Percentiles rank a stretch among this genome's conserved stretches.
These are phyloP conservation scores for Lemur catta DNA, from an alignment of 2,797 vertebrate genomes.

Conservation along the genomic window DNA sequence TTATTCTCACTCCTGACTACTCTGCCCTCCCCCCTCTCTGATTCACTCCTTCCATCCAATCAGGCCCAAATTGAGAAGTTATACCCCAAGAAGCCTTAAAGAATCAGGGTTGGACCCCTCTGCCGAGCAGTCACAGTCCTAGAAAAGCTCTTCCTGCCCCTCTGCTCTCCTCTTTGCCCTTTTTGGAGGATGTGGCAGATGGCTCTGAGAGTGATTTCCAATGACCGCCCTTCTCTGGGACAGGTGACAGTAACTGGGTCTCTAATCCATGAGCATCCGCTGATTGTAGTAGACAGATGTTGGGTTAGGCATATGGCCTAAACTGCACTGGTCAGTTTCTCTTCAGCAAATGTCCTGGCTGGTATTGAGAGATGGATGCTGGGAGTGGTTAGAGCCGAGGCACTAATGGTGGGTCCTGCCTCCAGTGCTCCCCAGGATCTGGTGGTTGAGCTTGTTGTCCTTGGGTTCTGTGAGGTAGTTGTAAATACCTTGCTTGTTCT, in stretches of 20 bases:
- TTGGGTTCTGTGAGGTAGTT: background rate
- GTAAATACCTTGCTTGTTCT: background rate
- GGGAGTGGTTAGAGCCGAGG: background rate
- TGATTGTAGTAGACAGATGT: background rate
- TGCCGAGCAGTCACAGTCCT: background rate
- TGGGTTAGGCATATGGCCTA: background rate
- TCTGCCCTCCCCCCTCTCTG: background rate
- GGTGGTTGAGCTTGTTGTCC: background rate
- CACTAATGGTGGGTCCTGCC: background rate
- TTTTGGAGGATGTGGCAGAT: background rate
- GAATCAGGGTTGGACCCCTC: background rate
- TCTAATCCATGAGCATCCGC: background rate
- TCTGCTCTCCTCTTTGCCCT: background rate
- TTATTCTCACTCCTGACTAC: background rate
- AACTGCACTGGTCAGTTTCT: background rate
- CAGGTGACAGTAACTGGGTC: background rate
- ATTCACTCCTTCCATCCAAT: background rate
- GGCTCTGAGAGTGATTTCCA: background rate
- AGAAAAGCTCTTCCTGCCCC: background rate
- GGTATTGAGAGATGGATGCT: background rate
- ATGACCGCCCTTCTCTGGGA: background rate
- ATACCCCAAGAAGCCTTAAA: background rate
- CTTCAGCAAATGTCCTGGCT: background rate
- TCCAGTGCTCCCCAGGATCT: background rate
- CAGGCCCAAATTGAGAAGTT: no score